These are phyloP conservation scores for Chaetophractus vellerosus DNA, from an alignment of 2,797 vertebrate genomes.

Conservation along the genomic window DNA sequence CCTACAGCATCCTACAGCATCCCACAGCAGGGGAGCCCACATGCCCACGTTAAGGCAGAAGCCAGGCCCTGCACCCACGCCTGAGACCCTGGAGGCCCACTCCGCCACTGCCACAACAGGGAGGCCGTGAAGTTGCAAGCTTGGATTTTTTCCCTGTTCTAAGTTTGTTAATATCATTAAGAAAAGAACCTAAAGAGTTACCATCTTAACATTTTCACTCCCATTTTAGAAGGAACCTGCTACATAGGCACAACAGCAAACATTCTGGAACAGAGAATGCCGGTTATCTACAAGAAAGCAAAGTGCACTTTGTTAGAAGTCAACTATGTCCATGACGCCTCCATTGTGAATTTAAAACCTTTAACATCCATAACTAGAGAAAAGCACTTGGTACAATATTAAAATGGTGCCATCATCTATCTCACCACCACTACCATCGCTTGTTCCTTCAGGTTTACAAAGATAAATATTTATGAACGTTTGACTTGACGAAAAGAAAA, in stretches of 20 bases:
- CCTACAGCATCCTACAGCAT: no score
- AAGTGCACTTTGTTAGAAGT: neutral
- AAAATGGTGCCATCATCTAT: neutral
- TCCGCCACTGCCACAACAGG: no score
- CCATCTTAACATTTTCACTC: neutral
- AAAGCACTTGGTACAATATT: neutral
- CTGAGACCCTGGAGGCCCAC: neutral
- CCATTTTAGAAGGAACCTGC: neutral
- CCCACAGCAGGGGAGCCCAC: no score
- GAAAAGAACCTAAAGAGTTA: no score
- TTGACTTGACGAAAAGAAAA: neutral
- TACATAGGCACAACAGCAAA: neutral
- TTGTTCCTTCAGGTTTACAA: conserved; percentile 12
- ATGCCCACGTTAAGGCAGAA: neutral
- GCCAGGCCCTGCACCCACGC: neutral
- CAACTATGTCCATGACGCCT: neutral
- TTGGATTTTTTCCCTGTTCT: neutral
- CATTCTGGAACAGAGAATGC: neutral
- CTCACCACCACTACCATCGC: neutral
- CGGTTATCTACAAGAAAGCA: neutral
- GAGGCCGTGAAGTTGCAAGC: neutral
- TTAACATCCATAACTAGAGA: neutral
- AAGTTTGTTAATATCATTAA: neutral
- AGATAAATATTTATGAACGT: conserved; percentile 64
- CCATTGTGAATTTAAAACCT: neutral